Evolutionary conservation across 2,797 vertebrate species (phyloP).

Genomic region (Luscinia megarhynchos): DNA sequence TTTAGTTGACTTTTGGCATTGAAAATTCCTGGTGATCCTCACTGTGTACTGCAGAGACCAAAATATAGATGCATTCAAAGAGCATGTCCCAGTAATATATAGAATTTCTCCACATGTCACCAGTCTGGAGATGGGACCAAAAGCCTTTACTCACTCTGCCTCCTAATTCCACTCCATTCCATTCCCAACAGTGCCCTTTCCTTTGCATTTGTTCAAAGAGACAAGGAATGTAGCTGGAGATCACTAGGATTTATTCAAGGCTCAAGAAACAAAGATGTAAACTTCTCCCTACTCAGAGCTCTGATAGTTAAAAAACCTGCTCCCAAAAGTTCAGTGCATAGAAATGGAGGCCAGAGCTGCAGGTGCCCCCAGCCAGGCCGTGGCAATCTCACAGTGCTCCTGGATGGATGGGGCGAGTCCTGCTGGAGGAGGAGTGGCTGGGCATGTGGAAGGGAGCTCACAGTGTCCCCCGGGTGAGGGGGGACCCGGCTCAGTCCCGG

Average conservation of each 20-base stretch:
- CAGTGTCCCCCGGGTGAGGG: background rate
- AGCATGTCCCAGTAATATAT: background rate
- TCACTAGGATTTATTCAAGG: background rate
- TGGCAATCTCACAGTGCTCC: background rate
- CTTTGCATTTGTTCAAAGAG: background rate
- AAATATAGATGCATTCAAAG: background rate
- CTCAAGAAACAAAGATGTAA: background rate
- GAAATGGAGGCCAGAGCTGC: background rate
- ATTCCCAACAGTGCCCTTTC: background rate
- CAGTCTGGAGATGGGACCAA: background rate
- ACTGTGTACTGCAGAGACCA: background rate
- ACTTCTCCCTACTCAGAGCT: background rate
- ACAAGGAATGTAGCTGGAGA: background rate
- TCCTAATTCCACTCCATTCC: background rate
- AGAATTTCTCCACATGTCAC: background rate
- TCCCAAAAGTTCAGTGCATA: background rate
- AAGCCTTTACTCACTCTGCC: background rate
- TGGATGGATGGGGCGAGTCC: background rate
- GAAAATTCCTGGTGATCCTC: constrained; percentile 21
- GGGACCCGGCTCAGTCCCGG: background rate
- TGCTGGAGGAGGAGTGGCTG: constrained; percentile 9
- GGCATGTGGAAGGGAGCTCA: background rate
- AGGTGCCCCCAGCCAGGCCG: background rate
- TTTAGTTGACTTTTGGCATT: constrained; percentile 40
- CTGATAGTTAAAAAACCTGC: background rate